A percentile compares a stretch with the other conserved stretches of the same genome.
phyloP scores from a whole-genome alignment of 2,888 invertebrate species.

The Schizotus pectinicornis region DNA sequence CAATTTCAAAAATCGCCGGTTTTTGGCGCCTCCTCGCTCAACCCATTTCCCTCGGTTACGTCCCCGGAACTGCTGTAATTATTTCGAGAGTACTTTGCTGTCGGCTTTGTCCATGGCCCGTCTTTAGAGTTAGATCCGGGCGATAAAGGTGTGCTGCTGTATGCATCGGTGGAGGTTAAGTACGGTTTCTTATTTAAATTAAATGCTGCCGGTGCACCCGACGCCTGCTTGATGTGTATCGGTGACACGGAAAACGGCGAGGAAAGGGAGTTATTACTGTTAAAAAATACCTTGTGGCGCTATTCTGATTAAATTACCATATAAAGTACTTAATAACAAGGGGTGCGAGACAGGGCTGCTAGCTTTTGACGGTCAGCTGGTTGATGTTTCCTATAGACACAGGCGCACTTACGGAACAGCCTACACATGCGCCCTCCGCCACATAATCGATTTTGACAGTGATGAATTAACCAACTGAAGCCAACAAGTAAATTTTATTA shows the following conservation, averaged over 20 bases:
- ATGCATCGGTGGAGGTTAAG: too few species aligned
- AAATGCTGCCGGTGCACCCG: too few species aligned
- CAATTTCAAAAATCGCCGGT: too few species aligned
- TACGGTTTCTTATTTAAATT: too few species aligned
- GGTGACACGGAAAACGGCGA: slow-evolving; percentile 13
- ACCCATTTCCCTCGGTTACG: too few species aligned
- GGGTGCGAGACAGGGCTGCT: slow-evolving; percentile 20
- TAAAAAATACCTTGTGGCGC: slow-evolving; percentile 23
- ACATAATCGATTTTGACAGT: slow-evolving; percentile 36
- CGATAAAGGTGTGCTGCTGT: too few species aligned
- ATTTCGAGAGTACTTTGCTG: too few species aligned
- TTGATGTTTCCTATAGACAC: slow-evolving; percentile 23
- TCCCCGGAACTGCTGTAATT: too few species aligned
- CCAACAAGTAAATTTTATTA: slow-evolving; percentile 40
- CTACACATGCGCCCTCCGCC: slow-evolving; percentile 31
- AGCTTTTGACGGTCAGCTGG: slow-evolving; percentile 31
- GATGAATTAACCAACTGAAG: slow-evolving; percentile 36
- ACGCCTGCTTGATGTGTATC: slow-evolving; percentile 8
- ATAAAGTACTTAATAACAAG: slow-evolving; percentile 27
- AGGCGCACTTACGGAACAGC: slow-evolving; percentile 18
- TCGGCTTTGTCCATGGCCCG: too few species aligned
- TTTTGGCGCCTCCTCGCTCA: too few species aligned
- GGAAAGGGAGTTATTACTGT: slow-evolving; percentile 20
- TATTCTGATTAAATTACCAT: slow-evolving; percentile 31
- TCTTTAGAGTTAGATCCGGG: too few species aligned